Percentiles rank a stretch among this genome's conserved stretches.
phyloP scores from a whole-genome alignment of 2,113 vertebrate species.

The Sus scrofa region T2T-Sscrofa CM000830.6:128150001-128150500 shows the following conservation, averaged over 20 bases:
- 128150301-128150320: background rate
- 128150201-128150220: background rate
- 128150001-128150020: background rate
- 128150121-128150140: background rate
- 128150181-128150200: background rate
- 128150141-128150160: background rate
- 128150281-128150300: background rate
- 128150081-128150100: background rate
- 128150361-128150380: background rate
- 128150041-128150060: background rate
- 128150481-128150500: background rate
- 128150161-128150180: background rate
- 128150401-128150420: background rate
- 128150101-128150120: background rate
- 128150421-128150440: background rate
- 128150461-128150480: background rate
- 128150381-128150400: background rate
- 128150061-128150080: background rate
- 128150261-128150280: background rate
- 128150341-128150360: background rate
- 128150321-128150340: background rate
- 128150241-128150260: background rate
- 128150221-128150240: background rate
- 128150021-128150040: background rate
- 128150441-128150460: background rate